Percentiles rank a stretch among this genome's conserved stretches.
Evolutionary conservation across 1,140 invertebrate genomes (phyloP).

Genomic region (Drosophila grimshawi): DNA sequence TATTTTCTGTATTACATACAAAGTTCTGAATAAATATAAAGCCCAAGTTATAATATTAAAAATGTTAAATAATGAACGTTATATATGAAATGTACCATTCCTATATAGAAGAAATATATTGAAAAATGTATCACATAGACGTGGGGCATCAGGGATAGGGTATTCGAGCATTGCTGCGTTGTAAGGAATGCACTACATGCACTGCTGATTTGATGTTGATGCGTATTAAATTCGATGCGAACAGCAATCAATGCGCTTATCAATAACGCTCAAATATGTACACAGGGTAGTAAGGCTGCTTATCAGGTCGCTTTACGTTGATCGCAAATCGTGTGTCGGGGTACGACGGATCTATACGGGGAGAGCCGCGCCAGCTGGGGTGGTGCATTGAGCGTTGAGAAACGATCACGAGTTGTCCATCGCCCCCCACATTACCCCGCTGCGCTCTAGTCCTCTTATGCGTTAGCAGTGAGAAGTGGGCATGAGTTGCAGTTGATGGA

Average conservation of each 20-base stretch:
- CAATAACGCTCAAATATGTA: conserved; percentile 9
- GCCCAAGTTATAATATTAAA: too few relatives aligned
- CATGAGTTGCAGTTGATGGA: neutral
- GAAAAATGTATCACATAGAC: too few relatives aligned
- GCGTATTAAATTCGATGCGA: conserved; percentile 16
- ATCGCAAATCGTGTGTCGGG: conserved; percentile 30
- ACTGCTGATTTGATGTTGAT: conserved; percentile 19
- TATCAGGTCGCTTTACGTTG: conserved; percentile 40
- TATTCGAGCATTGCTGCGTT: conserved; percentile 10
- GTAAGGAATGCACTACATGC: conserved; percentile 24
- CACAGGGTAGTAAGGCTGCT: conserved; percentile 1
- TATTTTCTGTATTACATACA: too few relatives aligned
- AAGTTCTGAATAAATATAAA: too few relatives aligned
- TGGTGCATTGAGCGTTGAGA: neutral
- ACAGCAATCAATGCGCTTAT: conserved; percentile 36
- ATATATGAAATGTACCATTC: too few relatives aligned
- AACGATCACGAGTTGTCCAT: conserved; percentile 36
- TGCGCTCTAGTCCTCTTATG: neutral
- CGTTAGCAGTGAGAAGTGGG: neutral
- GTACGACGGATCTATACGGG: too few relatives aligned
- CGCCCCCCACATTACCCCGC: neutral
- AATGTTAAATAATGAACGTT: too few relatives aligned
- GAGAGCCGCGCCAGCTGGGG: neutral
- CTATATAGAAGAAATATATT: too few relatives aligned
- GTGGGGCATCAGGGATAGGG: neutral